A percentile compares a stretch with the other conserved stretches of the same genome.
phyloP scores from a whole-genome alignment of 2,797 vertebrate species.

The Leucoraja ocellata region DNA sequence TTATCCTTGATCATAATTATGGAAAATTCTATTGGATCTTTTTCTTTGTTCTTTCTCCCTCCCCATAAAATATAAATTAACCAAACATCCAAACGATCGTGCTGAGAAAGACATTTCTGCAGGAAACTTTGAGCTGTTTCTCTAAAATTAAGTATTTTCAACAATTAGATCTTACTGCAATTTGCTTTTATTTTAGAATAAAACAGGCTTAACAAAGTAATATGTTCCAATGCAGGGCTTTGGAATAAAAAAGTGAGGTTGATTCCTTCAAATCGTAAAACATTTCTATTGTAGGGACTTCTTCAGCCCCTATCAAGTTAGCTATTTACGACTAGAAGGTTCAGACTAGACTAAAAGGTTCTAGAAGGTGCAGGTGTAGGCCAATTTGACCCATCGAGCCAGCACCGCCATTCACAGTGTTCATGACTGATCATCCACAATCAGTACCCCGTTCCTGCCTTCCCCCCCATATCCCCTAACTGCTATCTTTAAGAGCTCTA shows the following conservation, averaged over 20 bases:
- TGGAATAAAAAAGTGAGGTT: not conserved
- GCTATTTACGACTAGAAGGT: too few relatives aligned
- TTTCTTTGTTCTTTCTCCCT: not conserved
- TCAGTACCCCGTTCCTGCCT: too few relatives aligned
- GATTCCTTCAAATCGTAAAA: too few relatives aligned
- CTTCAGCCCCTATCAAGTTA: too few relatives aligned
- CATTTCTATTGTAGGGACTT: too few relatives aligned
- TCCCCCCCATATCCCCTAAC: too few relatives aligned
- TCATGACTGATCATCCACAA: too few relatives aligned
- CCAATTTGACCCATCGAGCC: too few relatives aligned
- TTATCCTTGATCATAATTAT: not conserved
- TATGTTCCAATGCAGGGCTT: not conserved
- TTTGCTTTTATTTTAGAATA: not conserved
- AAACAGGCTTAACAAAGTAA: not conserved
- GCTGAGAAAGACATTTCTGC: not conserved
- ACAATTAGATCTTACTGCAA: not conserved
- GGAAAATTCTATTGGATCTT: not conserved
- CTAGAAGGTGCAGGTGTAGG: too few relatives aligned
- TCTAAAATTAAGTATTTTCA: slow-evolving; percentile 4
- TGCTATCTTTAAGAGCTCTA: too few relatives aligned
- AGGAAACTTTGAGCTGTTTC: not conserved
- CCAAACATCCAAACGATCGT: not conserved
- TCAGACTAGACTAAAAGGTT: too few relatives aligned
- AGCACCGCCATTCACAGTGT: too few relatives aligned
- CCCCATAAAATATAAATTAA: not conserved